Conservation (phyloP, 2,113 vertebrate genomes). For the Heterochromis multidens region DNA sequence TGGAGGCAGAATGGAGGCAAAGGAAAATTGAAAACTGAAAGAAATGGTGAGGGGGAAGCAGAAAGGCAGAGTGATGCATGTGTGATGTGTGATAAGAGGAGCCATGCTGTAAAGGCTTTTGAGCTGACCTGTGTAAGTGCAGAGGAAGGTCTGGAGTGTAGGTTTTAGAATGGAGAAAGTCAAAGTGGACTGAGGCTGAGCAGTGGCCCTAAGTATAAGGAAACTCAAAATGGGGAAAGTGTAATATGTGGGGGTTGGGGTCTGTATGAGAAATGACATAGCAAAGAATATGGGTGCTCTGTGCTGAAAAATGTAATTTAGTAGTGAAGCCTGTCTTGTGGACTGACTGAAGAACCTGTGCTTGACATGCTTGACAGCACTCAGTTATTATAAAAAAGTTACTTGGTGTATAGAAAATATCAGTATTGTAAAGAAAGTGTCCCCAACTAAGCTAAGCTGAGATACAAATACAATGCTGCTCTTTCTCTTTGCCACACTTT, state of each 20-base stretch:
- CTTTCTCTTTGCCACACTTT: background rate
- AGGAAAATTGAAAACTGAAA: slow-evolving; percentile 46
- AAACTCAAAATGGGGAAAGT: background rate
- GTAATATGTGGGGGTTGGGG: background rate
- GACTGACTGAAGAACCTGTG: slow-evolving; percentile 7
- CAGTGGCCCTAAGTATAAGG: background rate
- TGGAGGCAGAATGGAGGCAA: slow-evolving; percentile 15
- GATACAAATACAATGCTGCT: background rate
- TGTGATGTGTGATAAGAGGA: slow-evolving; percentile 56
- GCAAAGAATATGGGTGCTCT: background rate
- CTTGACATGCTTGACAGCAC: slow-evolving; percentile 16
- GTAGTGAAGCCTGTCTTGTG: background rate
- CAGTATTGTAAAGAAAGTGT: background rate
- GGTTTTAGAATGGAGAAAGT: background rate
- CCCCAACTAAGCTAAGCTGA: background rate
- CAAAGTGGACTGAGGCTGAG: background rate
- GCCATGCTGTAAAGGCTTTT: slow-evolving; percentile 39
- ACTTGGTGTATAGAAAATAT: background rate
- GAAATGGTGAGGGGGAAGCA: background rate
- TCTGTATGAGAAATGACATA: background rate
- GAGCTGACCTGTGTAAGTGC: slow-evolving; percentile 38
- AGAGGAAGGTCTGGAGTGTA: background rate
- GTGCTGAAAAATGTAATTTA: background rate
- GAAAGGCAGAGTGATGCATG: slow-evolving; percentile 9
- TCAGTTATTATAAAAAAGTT: slow-evolving; percentile 24